A percentile compares a stretch with the other conserved stretches of the same genome.
Evolutionary conservation across 2,113 vertebrate species (phyloP).

Genomic region (Cichladusa arquata): DNA sequence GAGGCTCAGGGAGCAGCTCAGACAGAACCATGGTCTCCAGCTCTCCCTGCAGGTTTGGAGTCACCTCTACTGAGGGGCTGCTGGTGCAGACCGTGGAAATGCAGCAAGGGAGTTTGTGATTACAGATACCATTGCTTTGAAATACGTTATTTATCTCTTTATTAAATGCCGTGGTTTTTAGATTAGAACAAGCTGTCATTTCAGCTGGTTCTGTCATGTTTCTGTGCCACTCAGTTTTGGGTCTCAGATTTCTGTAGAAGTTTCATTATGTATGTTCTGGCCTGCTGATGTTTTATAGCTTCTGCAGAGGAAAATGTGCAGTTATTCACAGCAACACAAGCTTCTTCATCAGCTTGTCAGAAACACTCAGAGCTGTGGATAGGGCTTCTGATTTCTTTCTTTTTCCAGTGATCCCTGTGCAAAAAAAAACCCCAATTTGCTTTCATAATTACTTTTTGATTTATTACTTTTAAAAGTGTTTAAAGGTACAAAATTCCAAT

Average conservation of each 20-base stretch:
- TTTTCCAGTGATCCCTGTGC: background rate
- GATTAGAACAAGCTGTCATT: background rate
- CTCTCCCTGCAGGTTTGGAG: background rate
- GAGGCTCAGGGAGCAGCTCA: background rate
- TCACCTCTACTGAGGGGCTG: background rate
- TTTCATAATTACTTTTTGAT: background rate
- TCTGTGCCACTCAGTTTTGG: background rate
- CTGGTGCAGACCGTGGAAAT: background rate
- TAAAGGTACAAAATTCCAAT: background rate
- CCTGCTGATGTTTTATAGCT: background rate
- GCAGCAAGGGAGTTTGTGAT: background rate
- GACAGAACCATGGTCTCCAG: background rate
- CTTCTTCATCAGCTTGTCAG: background rate
- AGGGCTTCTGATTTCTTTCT: background rate
- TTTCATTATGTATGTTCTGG: background rate
- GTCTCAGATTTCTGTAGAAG: background rate
- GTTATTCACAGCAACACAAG: background rate
- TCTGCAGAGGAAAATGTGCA: background rate
- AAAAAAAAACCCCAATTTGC: background rate
- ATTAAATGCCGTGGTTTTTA: fast-evolving
- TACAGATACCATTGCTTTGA: background rate
- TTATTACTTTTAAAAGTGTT: background rate
- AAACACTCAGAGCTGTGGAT: background rate
- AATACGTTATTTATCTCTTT: background rate
- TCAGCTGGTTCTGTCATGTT: background rate